Conservation (phyloP, 2,113 vertebrate genomes). For the Martes martes region DNA sequence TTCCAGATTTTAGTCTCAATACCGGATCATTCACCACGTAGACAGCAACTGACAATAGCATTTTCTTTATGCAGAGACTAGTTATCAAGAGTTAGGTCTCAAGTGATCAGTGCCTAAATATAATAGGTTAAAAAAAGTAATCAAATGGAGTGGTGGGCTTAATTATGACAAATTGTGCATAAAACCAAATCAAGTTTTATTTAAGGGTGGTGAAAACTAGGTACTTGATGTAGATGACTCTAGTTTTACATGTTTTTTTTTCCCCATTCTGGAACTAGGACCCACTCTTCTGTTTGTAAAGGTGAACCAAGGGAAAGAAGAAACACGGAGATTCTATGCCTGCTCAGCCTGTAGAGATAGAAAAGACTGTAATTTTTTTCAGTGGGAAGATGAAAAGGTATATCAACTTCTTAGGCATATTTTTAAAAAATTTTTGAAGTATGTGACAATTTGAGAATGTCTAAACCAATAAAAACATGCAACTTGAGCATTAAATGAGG, state of each 20-base stretch:
- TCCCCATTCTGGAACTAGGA: constrained; percentile 75
- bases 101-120: not conserved
- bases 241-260: not conserved
- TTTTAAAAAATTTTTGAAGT: not conserved
- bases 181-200: not conserved
- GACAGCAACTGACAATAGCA: not conserved
- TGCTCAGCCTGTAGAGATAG: constrained; percentile 96
- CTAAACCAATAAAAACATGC: not conserved
- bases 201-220: not conserved
- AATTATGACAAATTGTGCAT: not conserved
- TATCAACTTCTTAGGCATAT: not conserved
- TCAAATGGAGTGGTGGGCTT: not conserved
- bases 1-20: not conserved
- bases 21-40: not conserved
- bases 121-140: not conserved
- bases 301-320: constrained; percentile 74
- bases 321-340: constrained; percentile 90
- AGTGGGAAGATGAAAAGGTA: constrained; percentile 97
- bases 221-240: not conserved
- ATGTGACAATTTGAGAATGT: not conserved
- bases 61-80: not conserved
- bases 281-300: constrained; percentile 93
- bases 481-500: not conserved
- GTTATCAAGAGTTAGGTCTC: not conserved
- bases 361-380: constrained; percentile 95